These are phyloP conservation scores for Eurystomus gularis DNA, from an alignment of 2,113 vertebrate genomes.

Conservation along the genomic window DNA sequence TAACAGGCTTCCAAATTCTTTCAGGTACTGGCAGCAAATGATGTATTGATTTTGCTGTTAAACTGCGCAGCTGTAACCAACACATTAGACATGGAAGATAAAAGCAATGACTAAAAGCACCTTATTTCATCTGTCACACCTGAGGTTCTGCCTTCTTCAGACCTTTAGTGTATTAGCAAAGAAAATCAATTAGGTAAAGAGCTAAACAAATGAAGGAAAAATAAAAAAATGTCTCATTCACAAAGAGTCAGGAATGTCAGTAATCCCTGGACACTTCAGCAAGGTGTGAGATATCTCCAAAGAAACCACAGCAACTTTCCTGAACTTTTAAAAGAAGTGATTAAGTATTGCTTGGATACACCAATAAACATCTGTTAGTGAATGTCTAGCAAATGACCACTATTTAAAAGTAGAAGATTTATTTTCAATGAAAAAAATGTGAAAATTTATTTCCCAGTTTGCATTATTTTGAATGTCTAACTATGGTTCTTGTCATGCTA, in stretches of 20 bases:
- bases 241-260: conserved; percentile 59
- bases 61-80: conserved; percentile 81
- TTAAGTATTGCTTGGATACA: conserved; percentile 20
- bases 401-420: neutral
- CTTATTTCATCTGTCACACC: conserved; percentile 83
- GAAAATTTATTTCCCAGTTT: neutral
- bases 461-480: neutral
- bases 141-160: conserved; percentile 77
- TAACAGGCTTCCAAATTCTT: conserved; percentile 71
- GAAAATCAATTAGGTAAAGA: conserved; percentile 84
- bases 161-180: conserved; percentile 79
- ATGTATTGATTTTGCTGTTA: conserved; percentile 83
- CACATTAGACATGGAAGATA: conserved; percentile 83
- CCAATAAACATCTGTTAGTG: neutral
- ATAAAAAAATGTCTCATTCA: conserved; percentile 68
- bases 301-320: conserved; percentile 51
- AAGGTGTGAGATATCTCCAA: conserved; percentile 49
- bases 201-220: conserved; percentile 77
- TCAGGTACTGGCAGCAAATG: conserved; percentile 74
- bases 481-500: neutral
- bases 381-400: neutral
- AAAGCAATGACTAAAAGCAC: conserved; percentile 79
- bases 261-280: conserved; percentile 48
- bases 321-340: conserved; percentile 45
- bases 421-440: neutral